These are phyloP conservation scores for Phenganax subtilis DNA, from an alignment of 92 coral and sea anemone species.

Conservation along the genomic window DNA sequence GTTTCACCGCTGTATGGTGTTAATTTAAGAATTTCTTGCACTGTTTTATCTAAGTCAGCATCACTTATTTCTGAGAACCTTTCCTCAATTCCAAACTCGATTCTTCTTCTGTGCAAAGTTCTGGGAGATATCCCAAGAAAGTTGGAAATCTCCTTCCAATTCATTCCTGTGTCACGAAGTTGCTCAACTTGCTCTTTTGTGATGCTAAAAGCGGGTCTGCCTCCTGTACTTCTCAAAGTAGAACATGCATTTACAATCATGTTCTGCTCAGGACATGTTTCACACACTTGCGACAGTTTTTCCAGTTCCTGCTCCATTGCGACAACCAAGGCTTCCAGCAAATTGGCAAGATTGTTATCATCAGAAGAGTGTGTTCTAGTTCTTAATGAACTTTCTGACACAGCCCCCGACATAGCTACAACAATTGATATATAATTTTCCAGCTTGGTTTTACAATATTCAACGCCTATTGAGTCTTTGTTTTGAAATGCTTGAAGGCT, in stretches of 20 bases:
- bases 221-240: conserved; percentile 31
- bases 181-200: conserved; percentile 41
- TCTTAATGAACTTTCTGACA: conserved; percentile 11
- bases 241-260: conserved; percentile 5
- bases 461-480: conserved; percentile 8
- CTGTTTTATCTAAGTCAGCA: conserved; percentile 8
- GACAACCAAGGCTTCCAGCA: conserved; percentile 8
- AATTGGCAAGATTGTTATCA: conserved; percentile 7
- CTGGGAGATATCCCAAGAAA: conserved; percentile 6
- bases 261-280: conserved; percentile 18
- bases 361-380: background rate
- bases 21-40: conserved; percentile 6
- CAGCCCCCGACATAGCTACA: conserved; percentile 20
- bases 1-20: conserved; percentile 12
- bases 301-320: conserved; percentile 22
- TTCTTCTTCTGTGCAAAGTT: background rate
- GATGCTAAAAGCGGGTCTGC: conserved; percentile 33
- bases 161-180: conserved; percentile 40
- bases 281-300: conserved; percentile 8
- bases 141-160: conserved; percentile 16
- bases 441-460: conserved; percentile 21
- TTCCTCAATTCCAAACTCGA: conserved; percentile 8
- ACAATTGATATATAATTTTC: conserved; percentile 17
- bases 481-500: conserved; percentile 6
- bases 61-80: conserved; percentile 8